Evolutionary conservation across 2,797 vertebrate genomes (phyloP), one percentile per base, ranked within the genome.

Genomic region (Galaxias olidus): DNA sequence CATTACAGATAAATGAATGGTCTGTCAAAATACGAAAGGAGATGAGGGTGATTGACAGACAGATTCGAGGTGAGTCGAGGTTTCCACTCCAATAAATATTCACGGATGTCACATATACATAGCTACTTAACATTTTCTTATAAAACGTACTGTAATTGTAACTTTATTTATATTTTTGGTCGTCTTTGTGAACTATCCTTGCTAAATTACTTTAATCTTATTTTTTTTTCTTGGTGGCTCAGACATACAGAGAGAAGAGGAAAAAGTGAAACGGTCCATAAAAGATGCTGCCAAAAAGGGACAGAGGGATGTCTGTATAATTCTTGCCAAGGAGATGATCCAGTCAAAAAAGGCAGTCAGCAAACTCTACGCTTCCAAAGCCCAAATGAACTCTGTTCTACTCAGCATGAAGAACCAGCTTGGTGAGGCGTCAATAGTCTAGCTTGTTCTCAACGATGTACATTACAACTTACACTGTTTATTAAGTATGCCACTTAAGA

Each of bases 381-480:
- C 97, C 0, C 98, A 99, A 9, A 98, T 99, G 96, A 99, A 99
- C 91, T 99, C 97, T 0, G 92, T 96, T 42, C 88, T 93, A 43
- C 96, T 99, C 91, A 95, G 94, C 54, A 98, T 99, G 97, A 98
- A 96, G 90, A 99, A 99, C 89, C 98, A 99, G 78, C 92, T 97
- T 0, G 90, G 98, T 99, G 88, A 95, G 96, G 83, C n/a, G 30
- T 30, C 30, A 30, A 30, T 30, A 30, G 30, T 30, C 30, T 30
- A 30, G 2, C 30, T 30, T 30, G 6, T 30, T 30, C 30, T 30
- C 6, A 30, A 30, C 30, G 30, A 30, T 30, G 6, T 30, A 30
- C 30, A 30, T 30, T 30, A 2, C 30, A 30, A 30, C 6, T 47
- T 47, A 47, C 3, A 47, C 13, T 47, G n/a, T n/a, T n/a, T n/a